phyloP scores from a whole-genome alignment of 2,113 vertebrate genomes.

The Trichomycterus rosablanca region DNA sequence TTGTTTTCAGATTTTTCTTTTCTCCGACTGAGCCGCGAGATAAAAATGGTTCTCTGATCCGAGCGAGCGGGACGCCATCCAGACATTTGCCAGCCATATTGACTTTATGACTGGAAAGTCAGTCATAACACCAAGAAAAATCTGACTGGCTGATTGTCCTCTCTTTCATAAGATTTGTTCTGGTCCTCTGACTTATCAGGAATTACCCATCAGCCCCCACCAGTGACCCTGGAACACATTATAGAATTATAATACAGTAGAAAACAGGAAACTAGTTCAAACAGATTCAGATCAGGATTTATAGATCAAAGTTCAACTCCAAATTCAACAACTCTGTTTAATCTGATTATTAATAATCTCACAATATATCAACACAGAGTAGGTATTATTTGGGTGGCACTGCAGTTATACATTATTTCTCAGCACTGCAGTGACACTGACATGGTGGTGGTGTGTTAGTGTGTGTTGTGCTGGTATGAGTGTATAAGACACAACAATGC shows the following conservation, averaged over 20 bases:
- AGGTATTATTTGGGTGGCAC: no score
- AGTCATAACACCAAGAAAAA: neutral
- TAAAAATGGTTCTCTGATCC: neutral
- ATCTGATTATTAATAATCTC: no score
- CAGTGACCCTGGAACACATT: slow-evolving; percentile 27
- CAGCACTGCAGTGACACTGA: no score
- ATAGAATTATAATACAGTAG: slow-evolving; percentile 31
- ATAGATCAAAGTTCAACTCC: no score
- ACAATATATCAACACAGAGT: no score
- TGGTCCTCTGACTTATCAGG: no score
- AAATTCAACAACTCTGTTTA: no score
- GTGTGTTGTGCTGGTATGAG: no score
- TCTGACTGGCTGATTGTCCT: neutral
- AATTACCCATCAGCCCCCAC: neutral
- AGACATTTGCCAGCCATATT: slow-evolving; percentile 25
- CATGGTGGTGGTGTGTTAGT: no score
- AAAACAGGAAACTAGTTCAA: slow-evolving; percentile 39
- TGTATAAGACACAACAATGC: no score
- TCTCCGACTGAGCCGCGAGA: slow-evolving; percentile 44
- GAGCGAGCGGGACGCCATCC: slow-evolving; percentile 2
- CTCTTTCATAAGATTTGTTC: no score
- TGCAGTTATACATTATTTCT: no score
- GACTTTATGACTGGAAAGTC: slow-evolving; percentile 1
- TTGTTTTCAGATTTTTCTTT: slow-evolving; percentile 36
- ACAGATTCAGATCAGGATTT: slow-evolving; percentile 31